These are phyloP conservation scores for Morinoia aosen DNA, from an alignment of 2,888 invertebrate species.

Conservation along the genomic window DNA sequence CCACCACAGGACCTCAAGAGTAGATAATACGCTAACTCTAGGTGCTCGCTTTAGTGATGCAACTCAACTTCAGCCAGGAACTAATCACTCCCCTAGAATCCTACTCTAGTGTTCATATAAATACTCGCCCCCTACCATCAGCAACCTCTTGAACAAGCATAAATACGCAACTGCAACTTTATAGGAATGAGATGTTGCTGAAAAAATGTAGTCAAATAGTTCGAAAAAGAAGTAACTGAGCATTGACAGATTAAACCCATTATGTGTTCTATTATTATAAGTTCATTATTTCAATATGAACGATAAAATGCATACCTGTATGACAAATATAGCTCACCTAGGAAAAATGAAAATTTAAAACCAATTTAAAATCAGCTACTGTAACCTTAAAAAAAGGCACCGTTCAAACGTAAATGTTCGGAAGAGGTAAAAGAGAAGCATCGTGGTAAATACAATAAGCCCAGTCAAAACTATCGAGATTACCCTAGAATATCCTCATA, in stretches of 20 bases:
- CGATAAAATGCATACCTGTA: neutral
- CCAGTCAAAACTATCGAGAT: neutral
- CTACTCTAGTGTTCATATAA: no score
- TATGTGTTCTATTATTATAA: neutral
- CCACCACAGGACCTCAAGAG: neutral
- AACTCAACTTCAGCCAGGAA: no score
- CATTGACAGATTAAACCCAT: neutral
- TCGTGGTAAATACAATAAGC: neutral
- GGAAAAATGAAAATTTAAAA: neutral
- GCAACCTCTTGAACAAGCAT: neutral
- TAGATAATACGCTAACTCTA: no score
- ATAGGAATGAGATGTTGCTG: neutral
- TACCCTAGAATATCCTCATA: neutral
- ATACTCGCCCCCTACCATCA: no score
- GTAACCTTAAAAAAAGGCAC: neutral
- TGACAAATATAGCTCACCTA: neutral
- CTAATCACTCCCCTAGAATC: no score
- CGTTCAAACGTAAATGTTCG: neutral
- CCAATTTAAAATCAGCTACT: neutral
- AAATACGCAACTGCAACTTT: neutral
- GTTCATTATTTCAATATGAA: neutral
- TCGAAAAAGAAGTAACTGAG: neutral
- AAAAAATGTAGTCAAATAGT: neutral
- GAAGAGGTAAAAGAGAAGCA: neutral
- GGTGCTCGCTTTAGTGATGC: no score